A percentile compares a stretch with the other conserved stretches of the same genome.
Evolutionary conservation across 1,140 invertebrate genomes (phyloP).

Genomic region (Dendroctonus valens): DNA sequence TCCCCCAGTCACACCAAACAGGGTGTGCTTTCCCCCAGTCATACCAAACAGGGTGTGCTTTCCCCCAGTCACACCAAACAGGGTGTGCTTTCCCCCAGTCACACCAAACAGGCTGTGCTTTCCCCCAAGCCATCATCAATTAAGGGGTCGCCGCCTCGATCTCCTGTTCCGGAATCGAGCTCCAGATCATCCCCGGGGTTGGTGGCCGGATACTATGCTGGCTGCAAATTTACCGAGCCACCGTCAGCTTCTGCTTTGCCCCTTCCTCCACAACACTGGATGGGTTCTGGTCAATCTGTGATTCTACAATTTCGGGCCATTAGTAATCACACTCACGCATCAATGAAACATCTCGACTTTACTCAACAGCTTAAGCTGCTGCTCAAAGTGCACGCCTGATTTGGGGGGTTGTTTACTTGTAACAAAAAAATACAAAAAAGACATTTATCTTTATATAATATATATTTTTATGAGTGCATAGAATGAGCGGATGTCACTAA

Average conservation of each 20-base stretch:
- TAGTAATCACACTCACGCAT: slow-evolving; percentile 16
- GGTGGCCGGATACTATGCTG: slow-evolving; percentile 56
- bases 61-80: slow-evolving; percentile 26
- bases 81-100: slow-evolving; percentile 12
- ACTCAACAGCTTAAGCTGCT: slow-evolving; percentile 55
- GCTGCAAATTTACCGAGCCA: slow-evolving; percentile 62
- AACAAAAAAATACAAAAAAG: slow-evolving; percentile 25
- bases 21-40: slow-evolving; percentile 10
- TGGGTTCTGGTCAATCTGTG: slow-evolving; percentile 35
- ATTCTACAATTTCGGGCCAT: slow-evolving; percentile 29
- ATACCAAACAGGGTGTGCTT: slow-evolving; percentile 20
- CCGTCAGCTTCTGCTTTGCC: slow-evolving; percentile 61
- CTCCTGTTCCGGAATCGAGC: slow-evolving; percentile 27
- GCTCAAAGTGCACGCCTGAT: slow-evolving; percentile 57
- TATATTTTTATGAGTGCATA: slow-evolving; percentile 41
- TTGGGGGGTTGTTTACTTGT: slow-evolving; percentile 24
- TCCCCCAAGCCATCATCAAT: slow-evolving; percentile 5
- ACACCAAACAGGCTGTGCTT: slow-evolving; percentile 8
- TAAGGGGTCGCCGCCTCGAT: slow-evolving; percentile 10
- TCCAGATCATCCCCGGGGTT: slow-evolving; percentile 44
- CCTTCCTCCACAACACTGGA: slow-evolving; percentile 62
- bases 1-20: slow-evolving; percentile 25
- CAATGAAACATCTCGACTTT: slow-evolving; percentile 48
- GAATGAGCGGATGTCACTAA: slow-evolving; percentile 40
- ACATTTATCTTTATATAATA: slow-evolving; percentile 40